These are phyloP conservation scores for Bembecia ichneumoniformis DNA, from an alignment of 2,888 invertebrate species.

Conservation along the genomic window DNA sequence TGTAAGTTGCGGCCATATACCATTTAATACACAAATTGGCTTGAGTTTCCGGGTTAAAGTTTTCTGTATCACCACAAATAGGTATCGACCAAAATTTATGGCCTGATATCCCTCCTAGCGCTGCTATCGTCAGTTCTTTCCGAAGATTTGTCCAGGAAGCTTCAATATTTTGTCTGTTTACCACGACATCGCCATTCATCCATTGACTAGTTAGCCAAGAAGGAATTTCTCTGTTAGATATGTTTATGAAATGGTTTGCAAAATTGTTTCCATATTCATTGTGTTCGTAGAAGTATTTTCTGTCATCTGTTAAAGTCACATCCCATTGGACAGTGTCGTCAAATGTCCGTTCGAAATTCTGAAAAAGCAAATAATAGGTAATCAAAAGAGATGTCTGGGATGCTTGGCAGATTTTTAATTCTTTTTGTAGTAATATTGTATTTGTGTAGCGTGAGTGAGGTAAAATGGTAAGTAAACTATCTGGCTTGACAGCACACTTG, in stretches of 20 bases:
- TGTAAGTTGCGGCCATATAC: slow-evolving; percentile 76
- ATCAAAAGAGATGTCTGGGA: background rate
- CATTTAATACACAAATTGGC: slow-evolving; percentile 75
- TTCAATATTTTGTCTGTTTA: slow-evolving; percentile 64
- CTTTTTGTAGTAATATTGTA: too few relatives aligned
- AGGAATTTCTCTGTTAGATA: slow-evolving; percentile 22
- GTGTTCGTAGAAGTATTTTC: slow-evolving; percentile 56
- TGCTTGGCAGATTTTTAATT: too few relatives aligned
- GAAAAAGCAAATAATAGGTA: slow-evolving; percentile 17
- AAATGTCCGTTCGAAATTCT: slow-evolving; percentile 56
- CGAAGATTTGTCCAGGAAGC: slow-evolving; percentile 74
- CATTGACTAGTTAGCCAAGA: slow-evolving; percentile 40
- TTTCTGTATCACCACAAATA: slow-evolving; percentile 69
- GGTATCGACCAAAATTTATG: slow-evolving; percentile 66
- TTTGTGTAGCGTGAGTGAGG: too few relatives aligned
- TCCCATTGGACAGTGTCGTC: slow-evolving; percentile 68
- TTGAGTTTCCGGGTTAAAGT: slow-evolving; percentile 43
- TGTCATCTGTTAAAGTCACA: slow-evolving; percentile 26
- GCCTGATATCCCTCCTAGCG: slow-evolving; percentile 65
- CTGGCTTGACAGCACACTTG: too few relatives aligned
- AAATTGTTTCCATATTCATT: slow-evolving; percentile 72
- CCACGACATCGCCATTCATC: slow-evolving; percentile 36
- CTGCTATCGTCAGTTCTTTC: slow-evolving; percentile 55
- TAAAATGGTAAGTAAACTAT: too few relatives aligned
- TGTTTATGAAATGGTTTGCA: slow-evolving; percentile 28